Percentiles rank a stretch among this genome's conserved stretches.
These are phyloP conservation scores for Eira barbara DNA, from an alignment of 2,113 vertebrate genomes.

Conservation along the genomic window DNA sequence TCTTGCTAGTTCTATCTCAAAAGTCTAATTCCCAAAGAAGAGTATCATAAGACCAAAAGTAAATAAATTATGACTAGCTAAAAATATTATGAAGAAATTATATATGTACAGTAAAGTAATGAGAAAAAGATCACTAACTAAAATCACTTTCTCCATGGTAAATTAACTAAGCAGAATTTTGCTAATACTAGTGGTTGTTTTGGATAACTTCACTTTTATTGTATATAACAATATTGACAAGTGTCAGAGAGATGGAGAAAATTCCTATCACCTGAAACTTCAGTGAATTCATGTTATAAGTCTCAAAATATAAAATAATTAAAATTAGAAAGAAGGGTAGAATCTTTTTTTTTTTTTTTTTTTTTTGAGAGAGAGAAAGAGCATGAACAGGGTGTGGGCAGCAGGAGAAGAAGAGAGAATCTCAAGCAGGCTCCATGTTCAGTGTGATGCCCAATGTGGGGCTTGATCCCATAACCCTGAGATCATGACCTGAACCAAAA, in stretches of 20 bases:
- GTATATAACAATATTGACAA: background rate
- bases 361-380: background rate
- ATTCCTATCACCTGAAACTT: background rate
- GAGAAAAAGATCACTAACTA: background rate
- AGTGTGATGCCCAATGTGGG: background rate
- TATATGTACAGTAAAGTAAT: background rate
- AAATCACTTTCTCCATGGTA: background rate
- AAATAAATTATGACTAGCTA: background rate
- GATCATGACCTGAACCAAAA: background rate
- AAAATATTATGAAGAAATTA: background rate
- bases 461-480: background rate
- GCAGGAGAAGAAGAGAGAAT: background rate
- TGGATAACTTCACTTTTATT: background rate
- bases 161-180: background rate
- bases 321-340: background rate
- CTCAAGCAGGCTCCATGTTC: background rate
- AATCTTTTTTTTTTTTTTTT: background rate
- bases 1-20: background rate
- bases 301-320: background rate
- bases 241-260: background rate
- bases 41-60: background rate
- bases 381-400: background rate
- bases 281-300: background rate
- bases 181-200: background rate
- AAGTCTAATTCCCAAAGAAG: background rate